Evolutionary conservation across 35 echinoderm and acorn worm genomes (phyloP).

Genomic region (Patiria miniata): DNA sequence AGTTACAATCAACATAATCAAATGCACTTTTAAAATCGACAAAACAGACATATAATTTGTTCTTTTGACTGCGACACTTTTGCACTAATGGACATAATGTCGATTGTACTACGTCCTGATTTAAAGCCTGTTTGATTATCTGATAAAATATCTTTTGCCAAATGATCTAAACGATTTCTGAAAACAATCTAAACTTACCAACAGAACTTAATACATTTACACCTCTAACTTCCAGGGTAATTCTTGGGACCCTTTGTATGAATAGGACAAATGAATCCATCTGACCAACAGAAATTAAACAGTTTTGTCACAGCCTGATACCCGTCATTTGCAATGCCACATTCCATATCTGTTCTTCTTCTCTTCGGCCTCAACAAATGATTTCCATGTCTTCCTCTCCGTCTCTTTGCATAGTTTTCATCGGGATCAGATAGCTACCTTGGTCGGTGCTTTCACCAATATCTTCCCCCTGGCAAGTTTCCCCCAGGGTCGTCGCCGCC

Average conservation of each 20-base stretch:
- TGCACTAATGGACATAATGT: not conserved
- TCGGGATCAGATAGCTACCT: too few relatives aligned
- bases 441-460: too few relatives aligned
- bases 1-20: not conserved
- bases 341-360: too few relatives aligned
- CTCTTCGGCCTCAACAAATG: too few relatives aligned
- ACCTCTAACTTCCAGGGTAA: not conserved
- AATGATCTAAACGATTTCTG: conserved; percentile 8
- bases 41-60: too few relatives aligned
- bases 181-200: not conserved
- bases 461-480: too few relatives aligned
- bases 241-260: conserved; percentile 2
- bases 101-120: not conserved
- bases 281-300: not conserved
- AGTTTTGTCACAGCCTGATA: not conserved
- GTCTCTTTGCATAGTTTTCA: too few relatives aligned
- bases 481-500: too few relatives aligned
- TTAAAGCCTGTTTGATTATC: not conserved
- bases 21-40: not conserved
- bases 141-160: not conserved
- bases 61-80: conserved; percentile 2
- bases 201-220: not conserved
- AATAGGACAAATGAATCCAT: not conserved
- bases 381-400: too few relatives aligned
- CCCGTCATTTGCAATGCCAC: too few relatives aligned